Base-by-base conservation (phyloP, 2,113 vertebrate species). In the Gasterosteus aculeatus region DNA sequence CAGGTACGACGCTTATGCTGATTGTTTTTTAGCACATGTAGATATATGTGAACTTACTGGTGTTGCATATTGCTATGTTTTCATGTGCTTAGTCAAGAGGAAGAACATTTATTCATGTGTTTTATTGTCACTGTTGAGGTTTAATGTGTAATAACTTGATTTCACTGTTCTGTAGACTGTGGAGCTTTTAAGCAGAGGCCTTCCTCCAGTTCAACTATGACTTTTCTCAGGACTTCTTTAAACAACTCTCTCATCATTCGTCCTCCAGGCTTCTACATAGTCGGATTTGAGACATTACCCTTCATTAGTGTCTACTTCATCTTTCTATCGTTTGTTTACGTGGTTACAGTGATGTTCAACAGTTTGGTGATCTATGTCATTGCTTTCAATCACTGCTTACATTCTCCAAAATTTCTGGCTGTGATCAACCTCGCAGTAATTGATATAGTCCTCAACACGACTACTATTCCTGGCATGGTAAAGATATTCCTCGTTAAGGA, bases 201-300 rank as follows among this genome's bases (percentile, higher is more conserved):
- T 10, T 38, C 46, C 31, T 53, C 64, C 18, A 38, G 2, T 0
- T 38, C 5, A 38, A 56, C 54, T 15, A 93, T 93, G 91, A 59
- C 56, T 66, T 70, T 47, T 11, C n/a, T 59, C 19, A 61, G 44
- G 46, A 58, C 61, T 15, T 46, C 31, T 29, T 69, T 42, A 3
- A 93, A 89, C 19, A 26, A 66, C 57, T 85, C 91, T 3, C 22
- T 53, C 58, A 81, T 93, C 16, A 78, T 92, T 84, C 87, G 80
- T 54, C 93, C 92, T 66, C 82, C 83, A 19, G 93, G 92, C 16
- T 93, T 93, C 87, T 92, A 91, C 29, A 84, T 94, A 14, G 47
- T 89, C 0, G 91, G 80, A 33, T 90, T 94, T 62, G 53, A 76
- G 58, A 66, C 77, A 0, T 70, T 92, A 41, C 73, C 84, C 16